A percentile compares a stretch with the other conserved stretches of the same genome.
Evolutionary conservation across 1,140 invertebrate genomes (phyloP).

Genomic region (Hyles euphorbiae): DNA sequence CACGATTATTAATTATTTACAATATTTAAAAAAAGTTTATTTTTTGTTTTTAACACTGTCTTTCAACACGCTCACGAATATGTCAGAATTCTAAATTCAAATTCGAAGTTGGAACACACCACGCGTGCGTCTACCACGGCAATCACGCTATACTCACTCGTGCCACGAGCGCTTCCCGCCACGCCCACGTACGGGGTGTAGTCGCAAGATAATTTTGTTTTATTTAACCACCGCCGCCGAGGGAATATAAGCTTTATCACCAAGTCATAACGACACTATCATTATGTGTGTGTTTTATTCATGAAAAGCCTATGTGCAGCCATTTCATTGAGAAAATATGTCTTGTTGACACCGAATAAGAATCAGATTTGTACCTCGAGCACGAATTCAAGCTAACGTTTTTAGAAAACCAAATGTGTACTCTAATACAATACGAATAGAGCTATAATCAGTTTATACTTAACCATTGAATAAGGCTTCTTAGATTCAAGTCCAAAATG

Average conservation of each 20-base stretch:
- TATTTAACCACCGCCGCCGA: constrained; percentile 49
- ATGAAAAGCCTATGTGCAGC: not conserved
- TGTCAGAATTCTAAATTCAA: constrained; percentile 18
- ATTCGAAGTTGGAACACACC: constrained; percentile 10
- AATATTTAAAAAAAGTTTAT: not conserved
- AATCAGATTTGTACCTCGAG: not conserved
- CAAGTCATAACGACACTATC: constrained; percentile 39
- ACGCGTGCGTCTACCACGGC: constrained; percentile 40
- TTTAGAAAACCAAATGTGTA: not conserved
- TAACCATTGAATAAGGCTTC: not conserved
- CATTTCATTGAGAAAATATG: not conserved
- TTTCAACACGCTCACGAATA: not conserved
- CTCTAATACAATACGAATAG: not conserved
- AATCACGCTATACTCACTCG: constrained; percentile 9
- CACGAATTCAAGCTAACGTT: not conserved
- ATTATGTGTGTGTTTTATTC: constrained; percentile 26
- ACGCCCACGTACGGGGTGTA: constrained; percentile 67
- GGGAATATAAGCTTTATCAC: constrained; percentile 66
- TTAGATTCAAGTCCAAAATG: constrained; percentile 19
- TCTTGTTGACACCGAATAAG: not conserved
- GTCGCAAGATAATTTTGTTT: constrained; percentile 55
- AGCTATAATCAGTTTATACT: not conserved
- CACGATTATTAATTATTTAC: not conserved
- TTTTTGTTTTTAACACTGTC: not conserved
- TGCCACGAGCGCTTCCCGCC: constrained; percentile 18